phyloP scores from a whole-genome alignment of 2,888 invertebrate genomes.

The Malacosoma neustria region DNA sequence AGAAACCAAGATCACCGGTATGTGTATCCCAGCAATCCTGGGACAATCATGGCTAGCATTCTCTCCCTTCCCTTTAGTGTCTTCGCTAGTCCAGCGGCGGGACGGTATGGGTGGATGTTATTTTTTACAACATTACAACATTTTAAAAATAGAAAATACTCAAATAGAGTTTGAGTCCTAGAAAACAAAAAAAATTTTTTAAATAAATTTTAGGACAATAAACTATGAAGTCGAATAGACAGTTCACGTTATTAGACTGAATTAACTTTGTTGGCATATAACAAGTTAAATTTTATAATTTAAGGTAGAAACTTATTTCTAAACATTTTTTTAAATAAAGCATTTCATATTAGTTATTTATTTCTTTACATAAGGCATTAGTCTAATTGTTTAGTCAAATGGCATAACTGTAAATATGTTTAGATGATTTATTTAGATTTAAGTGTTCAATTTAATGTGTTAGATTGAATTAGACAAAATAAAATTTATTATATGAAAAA shows the following conservation, averaged over 20 bases:
- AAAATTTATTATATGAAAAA: constrained; percentile 24
- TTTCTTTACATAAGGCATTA: constrained; percentile 65
- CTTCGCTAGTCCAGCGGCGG: no score
- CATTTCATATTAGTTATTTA: constrained; percentile 74
- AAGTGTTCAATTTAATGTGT: constrained; percentile 69
- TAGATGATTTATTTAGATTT: constrained; percentile 68
- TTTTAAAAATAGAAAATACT: no score
- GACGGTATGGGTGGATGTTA: no score
- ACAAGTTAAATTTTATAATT: constrained; percentile 52
- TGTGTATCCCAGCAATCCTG: no score
- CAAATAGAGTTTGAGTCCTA: no score
- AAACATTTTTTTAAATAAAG: constrained; percentile 59
- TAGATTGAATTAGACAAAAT: constrained; percentile 59
- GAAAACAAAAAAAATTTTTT: no score
- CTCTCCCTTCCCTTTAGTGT: no score
- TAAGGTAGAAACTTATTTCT: constrained; percentile 57
- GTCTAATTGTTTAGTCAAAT: constrained; percentile 69
- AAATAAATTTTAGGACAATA: constrained; percentile 59
- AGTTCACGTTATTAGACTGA: constrained; percentile 58
- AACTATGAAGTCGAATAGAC: constrained; percentile 35
- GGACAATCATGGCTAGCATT: no score
- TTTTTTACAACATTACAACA: no score
- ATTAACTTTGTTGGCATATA: constrained; percentile 50
- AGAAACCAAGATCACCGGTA: no score
- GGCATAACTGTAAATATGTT: constrained; percentile 69